Evolutionary conservation across 2,888 invertebrate genomes (phyloP), one percentile per base, ranked within the genome.

Genomic region (Hydrotaea diabolus): DNA sequence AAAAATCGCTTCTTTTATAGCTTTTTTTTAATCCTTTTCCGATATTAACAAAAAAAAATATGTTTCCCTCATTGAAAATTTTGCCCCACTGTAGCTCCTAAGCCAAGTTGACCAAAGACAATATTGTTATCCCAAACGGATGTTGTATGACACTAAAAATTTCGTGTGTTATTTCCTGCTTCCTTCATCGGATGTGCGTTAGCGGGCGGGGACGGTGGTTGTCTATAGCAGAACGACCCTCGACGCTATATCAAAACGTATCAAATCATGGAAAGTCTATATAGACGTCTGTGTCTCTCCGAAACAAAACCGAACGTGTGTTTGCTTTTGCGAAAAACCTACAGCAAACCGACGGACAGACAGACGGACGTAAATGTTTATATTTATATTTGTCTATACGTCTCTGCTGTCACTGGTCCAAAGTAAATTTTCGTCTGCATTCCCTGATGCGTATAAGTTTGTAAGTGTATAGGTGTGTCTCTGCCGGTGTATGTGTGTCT

Each of bases 371-470:
- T 2, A 69, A 64, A 66, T 66, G 66, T 66, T 66, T 69, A 31
- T 11, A 66, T 77, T 77, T 80, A 13, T 66, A 75, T 78, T 77
- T 84, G 72, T 76, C 49, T 77, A 43, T 72, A n/a, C n/a, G 66
- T 59, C 62, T 66, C 39, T 66, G 66, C 39, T 66, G 66, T 66
- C 66, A 39, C 43, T 31, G 66, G 66, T 39, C 66, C 66, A 66
- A 69, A 69, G 43, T 46, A 69, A 69, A 69, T 69, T 69, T 46
- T 69, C 43, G 76, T 79, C 84, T 79, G 76, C 46, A 21, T 21
- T 21, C 69, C 7, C 5, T 43, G 69, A 69, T 69, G 69, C 69
- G 69, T 69, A 43, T 23, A 21, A 23, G 5, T 15, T 21, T 69
- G 69, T 13, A 23, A 9, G 15, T 69, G 69, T 69, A 0, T 59